Conservation (phyloP, 2,888 invertebrate species). For the Lycophotia porphyrea region DNA sequence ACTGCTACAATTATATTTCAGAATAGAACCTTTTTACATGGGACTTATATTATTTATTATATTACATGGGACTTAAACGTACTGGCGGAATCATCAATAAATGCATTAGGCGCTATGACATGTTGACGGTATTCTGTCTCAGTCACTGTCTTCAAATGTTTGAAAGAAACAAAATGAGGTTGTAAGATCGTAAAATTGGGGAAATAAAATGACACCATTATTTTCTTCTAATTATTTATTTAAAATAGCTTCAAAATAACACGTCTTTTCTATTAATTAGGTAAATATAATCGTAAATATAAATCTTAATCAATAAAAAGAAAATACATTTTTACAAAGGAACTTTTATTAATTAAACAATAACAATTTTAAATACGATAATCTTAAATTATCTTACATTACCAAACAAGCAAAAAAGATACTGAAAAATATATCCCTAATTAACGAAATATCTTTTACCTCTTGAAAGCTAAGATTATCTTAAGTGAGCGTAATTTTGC, state of each 20-base stretch:
- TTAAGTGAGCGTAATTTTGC: background rate
- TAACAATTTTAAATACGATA: constrained; percentile 25
- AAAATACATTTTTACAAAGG: constrained; percentile 36
- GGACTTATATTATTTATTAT: too few relatives aligned
- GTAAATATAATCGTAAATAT: background rate
- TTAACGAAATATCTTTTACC: constrained; percentile 6
- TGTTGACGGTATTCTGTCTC: background rate
- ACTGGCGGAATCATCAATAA: too few relatives aligned
- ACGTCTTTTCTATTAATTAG: background rate
- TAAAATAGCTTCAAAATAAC: background rate
- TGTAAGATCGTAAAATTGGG: background rate
- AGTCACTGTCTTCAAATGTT: background rate
- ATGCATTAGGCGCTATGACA: too few relatives aligned
- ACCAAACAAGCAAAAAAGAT: constrained; percentile 22
- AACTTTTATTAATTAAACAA: constrained; percentile 37
- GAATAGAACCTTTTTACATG: too few relatives aligned
- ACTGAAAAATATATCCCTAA: background rate
- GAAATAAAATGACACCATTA: background rate
- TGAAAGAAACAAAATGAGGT: background rate
- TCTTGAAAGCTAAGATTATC: background rate
- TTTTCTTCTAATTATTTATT: background rate
- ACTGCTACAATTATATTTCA: too few relatives aligned
- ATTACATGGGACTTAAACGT: too few relatives aligned
- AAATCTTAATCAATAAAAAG: background rate
- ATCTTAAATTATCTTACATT: background rate